Conservation (phyloP, 1,140 invertebrate species). For the Papilio aristodemus region DNA sequence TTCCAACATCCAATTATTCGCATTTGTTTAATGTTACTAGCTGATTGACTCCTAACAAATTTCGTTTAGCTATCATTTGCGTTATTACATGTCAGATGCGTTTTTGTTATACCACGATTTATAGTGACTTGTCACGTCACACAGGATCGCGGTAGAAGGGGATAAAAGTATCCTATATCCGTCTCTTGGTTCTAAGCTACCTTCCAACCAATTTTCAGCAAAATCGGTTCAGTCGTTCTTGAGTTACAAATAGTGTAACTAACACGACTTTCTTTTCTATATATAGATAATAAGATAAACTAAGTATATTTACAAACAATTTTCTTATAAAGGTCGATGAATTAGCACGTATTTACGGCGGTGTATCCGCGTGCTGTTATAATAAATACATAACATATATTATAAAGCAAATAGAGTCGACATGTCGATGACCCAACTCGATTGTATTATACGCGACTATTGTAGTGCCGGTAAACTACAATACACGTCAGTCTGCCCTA, state of each 20-base stretch:
- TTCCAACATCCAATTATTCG: too few relatives aligned
- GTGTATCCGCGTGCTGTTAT: not conserved
- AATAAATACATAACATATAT: not conserved
- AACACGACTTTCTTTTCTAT: slow-evolving; percentile 24
- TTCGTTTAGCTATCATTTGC: too few relatives aligned
- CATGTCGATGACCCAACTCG: slow-evolving; percentile 9
- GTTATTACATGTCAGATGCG: too few relatives aligned
- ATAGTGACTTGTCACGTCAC: too few relatives aligned
- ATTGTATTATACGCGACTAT: slow-evolving; percentile 8
- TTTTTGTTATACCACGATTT: too few relatives aligned
- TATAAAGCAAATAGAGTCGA: slow-evolving; percentile 1
- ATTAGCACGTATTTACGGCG: slow-evolving; percentile 4
- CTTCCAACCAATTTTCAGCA: too few relatives aligned
- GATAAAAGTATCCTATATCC: too few relatives aligned
- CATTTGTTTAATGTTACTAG: too few relatives aligned
- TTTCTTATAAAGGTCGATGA: not conserved
- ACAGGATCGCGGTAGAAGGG: too few relatives aligned
- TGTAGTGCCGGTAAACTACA: not conserved
- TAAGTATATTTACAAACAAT: not conserved
- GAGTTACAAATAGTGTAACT: slow-evolving; percentile 4
- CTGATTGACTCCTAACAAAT: too few relatives aligned
- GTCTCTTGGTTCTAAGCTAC: too few relatives aligned
- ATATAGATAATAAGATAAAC: not conserved
- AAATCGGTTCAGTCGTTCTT: slow-evolving; percentile 1
- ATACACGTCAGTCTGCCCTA: not conserved